Evolutionary conservation across 2,113 vertebrate species (phyloP), one percentile per base, ranked within the genome.

Genomic region (Brachionichthys hirsutus): DNA sequence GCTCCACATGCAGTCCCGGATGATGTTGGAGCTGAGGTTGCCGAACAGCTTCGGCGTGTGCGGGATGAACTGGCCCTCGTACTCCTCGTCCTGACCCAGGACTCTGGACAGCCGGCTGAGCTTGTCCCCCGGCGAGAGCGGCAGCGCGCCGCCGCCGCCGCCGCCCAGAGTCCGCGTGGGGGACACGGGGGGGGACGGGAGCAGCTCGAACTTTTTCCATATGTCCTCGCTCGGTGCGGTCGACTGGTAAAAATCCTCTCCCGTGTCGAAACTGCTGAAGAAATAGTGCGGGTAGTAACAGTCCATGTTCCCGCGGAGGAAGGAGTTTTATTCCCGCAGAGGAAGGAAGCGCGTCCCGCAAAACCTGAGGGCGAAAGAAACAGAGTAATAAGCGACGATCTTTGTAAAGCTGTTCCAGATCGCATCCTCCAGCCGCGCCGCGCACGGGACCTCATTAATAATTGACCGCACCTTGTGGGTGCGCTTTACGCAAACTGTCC

Each of bases 181-280:
- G 19, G 94, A 94, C 84, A 91, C 82, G 75, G 94, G 94, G 50
- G 94, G 94, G 51, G 94, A 95, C 75, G 94, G 94, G 36, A 98
- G 90, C 85, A 97, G 89, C 88, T 98, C 94, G 84, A 98, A 98
- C 92, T 98, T 98, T 91, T 98, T 96, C 96, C 96, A 98, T 77
- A 98, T 96, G 80, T 97, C 94, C 85, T 97, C 95, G 65, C 96
- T 96, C 41, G 95, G 95, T 1, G 94, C 94, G 17, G 94, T 95
- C 57, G 93, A 98, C 67, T 93, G 94, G 80, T 94, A 94, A 78
- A 93, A 96, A 89, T 97, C 95, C 85, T 96, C 95, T 78, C 83
- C 91, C 3, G 87, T 85, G 67, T 97, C 96, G 57, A 92, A 91
- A 79, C 91, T 90, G 62, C 96, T 92, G 73, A 94, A 92, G 73